A percentile compares a stretch with the other conserved stretches of the same genome.
phyloP scores from a whole-genome alignment of 2,113 vertebrate species.

The Oceanodroma tethys region DNA sequence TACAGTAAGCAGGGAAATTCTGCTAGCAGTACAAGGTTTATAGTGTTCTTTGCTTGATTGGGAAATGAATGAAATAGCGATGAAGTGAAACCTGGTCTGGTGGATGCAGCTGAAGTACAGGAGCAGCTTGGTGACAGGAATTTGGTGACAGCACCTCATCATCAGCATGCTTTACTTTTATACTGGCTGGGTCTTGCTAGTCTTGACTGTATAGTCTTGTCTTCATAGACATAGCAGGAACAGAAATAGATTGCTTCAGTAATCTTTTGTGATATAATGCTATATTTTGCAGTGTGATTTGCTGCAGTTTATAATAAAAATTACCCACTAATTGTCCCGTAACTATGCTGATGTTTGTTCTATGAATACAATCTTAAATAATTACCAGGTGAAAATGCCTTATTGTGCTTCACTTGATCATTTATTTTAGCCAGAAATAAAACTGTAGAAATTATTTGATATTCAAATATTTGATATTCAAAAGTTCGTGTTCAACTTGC shows the following conservation, averaged over 20 bases:
- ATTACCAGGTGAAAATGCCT: background rate
- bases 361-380: background rate
- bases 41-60: background rate
- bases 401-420: background rate
- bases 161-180: background rate
- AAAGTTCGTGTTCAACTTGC: background rate
- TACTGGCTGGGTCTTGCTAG: background rate
- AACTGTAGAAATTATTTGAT: background rate
- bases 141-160: background rate
- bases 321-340: background rate
- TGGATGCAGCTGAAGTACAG: background rate
- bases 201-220: background rate
- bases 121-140: background rate
- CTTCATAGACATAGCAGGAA: background rate
- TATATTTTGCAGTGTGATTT: background rate
- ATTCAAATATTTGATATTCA: background rate
- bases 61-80: background rate
- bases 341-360: background rate
- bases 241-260: background rate
- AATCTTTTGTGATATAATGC: background rate
- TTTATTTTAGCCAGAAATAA: background rate
- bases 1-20: background rate
- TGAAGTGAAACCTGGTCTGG: background rate
- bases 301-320: background rate
- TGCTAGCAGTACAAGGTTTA: background rate